Conservation (phyloP, 30 jellyfish, hydroid and myxozoan species). For the Turritopsis dohrnii region DNA sequence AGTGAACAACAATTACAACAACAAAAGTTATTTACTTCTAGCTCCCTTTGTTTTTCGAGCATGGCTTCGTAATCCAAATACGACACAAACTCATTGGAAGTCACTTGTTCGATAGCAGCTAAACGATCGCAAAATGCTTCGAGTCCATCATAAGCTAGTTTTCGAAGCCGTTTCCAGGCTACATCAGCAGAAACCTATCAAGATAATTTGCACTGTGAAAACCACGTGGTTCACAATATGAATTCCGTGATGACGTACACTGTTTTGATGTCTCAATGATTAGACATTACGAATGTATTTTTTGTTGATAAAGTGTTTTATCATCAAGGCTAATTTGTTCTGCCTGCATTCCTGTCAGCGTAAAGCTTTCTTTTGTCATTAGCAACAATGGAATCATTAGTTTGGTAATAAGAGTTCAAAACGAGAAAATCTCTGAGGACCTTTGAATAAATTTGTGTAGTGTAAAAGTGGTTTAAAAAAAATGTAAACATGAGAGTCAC, state of each 20-base stretch:
- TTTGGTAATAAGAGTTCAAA: too few species aligned
- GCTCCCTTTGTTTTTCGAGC: slow-evolving; percentile 42
- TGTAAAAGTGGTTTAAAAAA: background rate
- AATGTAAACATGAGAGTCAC: too few species aligned
- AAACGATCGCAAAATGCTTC: slow-evolving; percentile 54
- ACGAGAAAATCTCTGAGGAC: background rate
- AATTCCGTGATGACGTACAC: background rate
- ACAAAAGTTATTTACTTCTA: slow-evolving; percentile 37
- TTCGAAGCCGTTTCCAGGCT: slow-evolving; percentile 33
- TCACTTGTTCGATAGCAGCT: slow-evolving; percentile 28
- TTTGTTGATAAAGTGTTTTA: background rate
- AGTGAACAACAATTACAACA: too few species aligned
- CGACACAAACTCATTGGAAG: slow-evolving; percentile 22
- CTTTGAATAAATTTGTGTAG: background rate
- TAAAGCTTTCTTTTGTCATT: too few species aligned
- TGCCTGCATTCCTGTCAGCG: too few species aligned
- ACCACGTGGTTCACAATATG: too few species aligned
- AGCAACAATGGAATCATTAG: background rate
- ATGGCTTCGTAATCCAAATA: slow-evolving; percentile 43
- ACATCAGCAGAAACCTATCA: slow-evolving; percentile 24
- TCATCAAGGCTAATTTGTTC: too few species aligned
- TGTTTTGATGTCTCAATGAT: too few species aligned
- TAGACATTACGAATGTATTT: background rate
- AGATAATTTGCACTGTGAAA: too few species aligned
- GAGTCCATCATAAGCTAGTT: slow-evolving; percentile 17